Evolutionary conservation across 2,797 vertebrate genomes (phyloP), one percentile per base, ranked within the genome.

Genomic region (Aphelocoma californica): DNA sequence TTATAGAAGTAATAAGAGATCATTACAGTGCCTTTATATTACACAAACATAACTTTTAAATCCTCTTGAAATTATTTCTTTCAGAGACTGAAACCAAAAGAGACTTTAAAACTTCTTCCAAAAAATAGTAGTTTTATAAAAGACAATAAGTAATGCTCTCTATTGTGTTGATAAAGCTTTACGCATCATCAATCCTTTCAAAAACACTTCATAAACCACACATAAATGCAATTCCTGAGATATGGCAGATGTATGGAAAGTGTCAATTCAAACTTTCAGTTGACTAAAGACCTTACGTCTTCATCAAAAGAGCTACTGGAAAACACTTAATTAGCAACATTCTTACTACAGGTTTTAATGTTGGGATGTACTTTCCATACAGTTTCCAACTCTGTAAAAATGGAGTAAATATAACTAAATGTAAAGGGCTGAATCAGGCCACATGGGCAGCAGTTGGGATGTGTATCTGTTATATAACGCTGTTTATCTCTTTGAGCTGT

Each of bases 61-160:
- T 90, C 18, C 70, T 72, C 58, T 96, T 84, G 28, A 86, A 94
- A 72, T 92, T 85, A 84, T 21, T 95, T 73, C 62, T 93, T 94
- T 94, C 38, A 7, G 48, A 80, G 74, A 16, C 36, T 88, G 79
- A 54, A 95, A 91, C n/a, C 60, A 92, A 51, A 95, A 82, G 36
- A 82, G 78, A 34, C 71, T 92, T 87, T 92, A 86, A 82, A 94
- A 61, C 11, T 90, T 69, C 26, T 60, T 93, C 14, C 21, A 57
- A 95, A 45, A 44, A 78, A 70, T 40, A 93, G 64, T 93, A 28
- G 47, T 95, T 91, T 93, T 96, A 29, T 67, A 86, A 16, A 71
- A 34, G 44, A 79, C 80, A 86, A 36, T 91, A 72, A 87, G 24
- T 89, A 88, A 81, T 88, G 84, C 82, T 87, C 86, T 56, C 77